These are phyloP conservation scores for Synergus gifuensis DNA, from an alignment of 2,888 invertebrate genomes.

Conservation along the genomic window DNA sequence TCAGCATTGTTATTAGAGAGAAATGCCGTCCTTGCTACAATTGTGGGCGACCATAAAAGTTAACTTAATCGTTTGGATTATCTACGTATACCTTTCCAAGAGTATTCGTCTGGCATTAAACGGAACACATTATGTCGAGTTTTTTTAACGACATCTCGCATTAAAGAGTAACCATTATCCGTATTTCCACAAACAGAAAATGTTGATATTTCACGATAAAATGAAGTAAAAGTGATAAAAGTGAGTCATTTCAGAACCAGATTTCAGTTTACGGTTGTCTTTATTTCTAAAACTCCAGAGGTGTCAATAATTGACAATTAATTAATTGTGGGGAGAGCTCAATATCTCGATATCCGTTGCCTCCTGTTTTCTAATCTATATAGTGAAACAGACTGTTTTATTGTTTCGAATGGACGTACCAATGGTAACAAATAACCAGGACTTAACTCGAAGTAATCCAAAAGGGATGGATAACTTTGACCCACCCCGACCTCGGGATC, in stretches of 20 bases:
- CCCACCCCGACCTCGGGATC: not conserved
- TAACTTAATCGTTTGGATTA: conserved; percentile 6
- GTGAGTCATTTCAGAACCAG: not conserved
- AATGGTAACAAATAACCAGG: conserved; percentile 63
- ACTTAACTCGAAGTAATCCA: conserved; percentile 62
- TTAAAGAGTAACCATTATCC: not conserved
- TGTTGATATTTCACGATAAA: not conserved
- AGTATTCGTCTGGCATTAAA: not conserved
- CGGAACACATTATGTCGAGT: not conserved
- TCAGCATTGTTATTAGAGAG: not conserved
- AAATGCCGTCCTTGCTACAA: not conserved
- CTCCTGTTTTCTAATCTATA: not conserved
- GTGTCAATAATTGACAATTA: not conserved
- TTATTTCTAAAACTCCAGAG: not conserved
- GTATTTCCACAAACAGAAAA: not conserved
- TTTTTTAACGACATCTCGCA: conserved; percentile 7
- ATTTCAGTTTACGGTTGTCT: not conserved
- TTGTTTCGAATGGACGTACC: conserved; percentile 50
- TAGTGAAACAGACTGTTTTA: conserved; percentile 25
- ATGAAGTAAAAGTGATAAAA: not conserved
- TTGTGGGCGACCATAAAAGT: not conserved
- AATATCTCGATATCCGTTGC: too few species aligned
- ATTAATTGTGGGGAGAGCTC: not conserved
- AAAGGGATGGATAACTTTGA: conserved; percentile 52
- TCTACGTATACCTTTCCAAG: not conserved